These are phyloP conservation scores for Timema podura DNA, from an alignment of 2,888 invertebrate species.

Conservation along the genomic window DNA sequence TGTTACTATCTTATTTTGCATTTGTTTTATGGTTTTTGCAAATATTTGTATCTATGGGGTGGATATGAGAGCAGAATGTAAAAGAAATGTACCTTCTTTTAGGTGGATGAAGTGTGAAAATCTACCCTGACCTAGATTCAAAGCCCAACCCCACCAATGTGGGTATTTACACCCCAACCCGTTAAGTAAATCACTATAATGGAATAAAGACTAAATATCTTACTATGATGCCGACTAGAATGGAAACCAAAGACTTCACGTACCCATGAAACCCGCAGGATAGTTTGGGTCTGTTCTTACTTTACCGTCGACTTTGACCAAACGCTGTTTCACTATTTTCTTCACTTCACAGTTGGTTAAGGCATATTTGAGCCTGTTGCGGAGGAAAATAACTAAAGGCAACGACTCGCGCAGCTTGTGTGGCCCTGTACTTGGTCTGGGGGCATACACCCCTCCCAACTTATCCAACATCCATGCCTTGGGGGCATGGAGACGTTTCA, in stretches of 20 bases:
- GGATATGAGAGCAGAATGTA: too few relatives aligned
- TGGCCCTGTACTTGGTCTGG: conserved; percentile 95
- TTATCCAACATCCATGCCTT: conserved; percentile 99
- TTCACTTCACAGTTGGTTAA: conserved; percentile 94
- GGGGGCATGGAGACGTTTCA: conserved; percentile 98
- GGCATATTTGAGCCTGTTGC: conserved; percentile 97
- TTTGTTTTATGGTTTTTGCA: too few relatives aligned
- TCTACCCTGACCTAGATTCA: too few relatives aligned
- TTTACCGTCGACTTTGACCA: conserved; percentile 98
- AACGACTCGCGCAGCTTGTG: conserved; percentile 97
- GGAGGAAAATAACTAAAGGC: conserved; percentile 92
- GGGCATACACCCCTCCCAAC: conserved; percentile 95
- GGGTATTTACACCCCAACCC: too few relatives aligned
- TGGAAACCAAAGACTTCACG: conserved; percentile 41
- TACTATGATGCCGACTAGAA: too few relatives aligned
- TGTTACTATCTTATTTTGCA: too few relatives aligned
- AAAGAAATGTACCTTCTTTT: too few relatives aligned
- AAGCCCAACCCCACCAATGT: too few relatives aligned
- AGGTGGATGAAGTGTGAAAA: too few relatives aligned
- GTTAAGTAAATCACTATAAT: too few relatives aligned
- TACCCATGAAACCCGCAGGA: conserved; percentile 99
- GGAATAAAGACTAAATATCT: too few relatives aligned
- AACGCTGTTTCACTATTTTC: conserved; percentile 96
- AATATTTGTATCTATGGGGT: too few relatives aligned
- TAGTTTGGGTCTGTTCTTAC: conserved; percentile 96